Percentiles rank a stretch among this genome's conserved stretches.
Conservation (phyloP, 2,113 vertebrate species). For the Callorhinus ursinus region DNA sequence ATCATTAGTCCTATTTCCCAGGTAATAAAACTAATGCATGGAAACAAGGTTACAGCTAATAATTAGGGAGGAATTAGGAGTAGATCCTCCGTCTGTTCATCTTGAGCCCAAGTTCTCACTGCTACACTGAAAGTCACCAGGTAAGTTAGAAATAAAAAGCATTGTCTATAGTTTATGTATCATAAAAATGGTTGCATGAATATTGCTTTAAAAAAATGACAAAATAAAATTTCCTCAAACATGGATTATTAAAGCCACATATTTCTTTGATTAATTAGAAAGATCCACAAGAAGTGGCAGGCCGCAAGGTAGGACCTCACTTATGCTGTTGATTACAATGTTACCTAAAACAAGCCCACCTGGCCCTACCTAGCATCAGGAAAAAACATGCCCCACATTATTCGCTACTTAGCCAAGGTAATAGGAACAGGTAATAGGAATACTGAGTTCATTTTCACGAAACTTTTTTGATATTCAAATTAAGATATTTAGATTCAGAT, state of each 20-base stretch:
- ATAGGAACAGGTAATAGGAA: background rate
- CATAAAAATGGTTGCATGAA: background rate
- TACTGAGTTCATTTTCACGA: conserved; percentile 9
- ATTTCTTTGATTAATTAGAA: conserved; percentile 31
- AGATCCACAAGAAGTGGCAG: background rate
- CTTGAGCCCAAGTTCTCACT: background rate
- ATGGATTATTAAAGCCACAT: background rate
- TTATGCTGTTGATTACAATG: background rate
- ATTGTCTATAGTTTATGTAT: background rate
- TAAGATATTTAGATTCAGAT: conserved; percentile 41
- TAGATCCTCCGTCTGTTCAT: background rate
- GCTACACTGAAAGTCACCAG: background rate
- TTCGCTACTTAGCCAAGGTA: background rate
- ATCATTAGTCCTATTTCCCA: background rate
- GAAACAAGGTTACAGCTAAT: background rate
- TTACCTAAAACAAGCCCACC: background rate
- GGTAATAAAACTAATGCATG: background rate
- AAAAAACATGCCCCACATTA: background rate
- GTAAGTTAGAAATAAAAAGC: background rate
- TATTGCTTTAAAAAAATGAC: background rate
- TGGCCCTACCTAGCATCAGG: background rate
- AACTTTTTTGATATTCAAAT: background rate
- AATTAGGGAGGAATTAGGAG: background rate
- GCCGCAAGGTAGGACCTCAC: background rate
- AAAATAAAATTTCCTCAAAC: background rate